These are phyloP conservation scores for Unio pictorum DNA, from an alignment of 2,888 invertebrate genomes.

Conservation along the genomic window DNA sequence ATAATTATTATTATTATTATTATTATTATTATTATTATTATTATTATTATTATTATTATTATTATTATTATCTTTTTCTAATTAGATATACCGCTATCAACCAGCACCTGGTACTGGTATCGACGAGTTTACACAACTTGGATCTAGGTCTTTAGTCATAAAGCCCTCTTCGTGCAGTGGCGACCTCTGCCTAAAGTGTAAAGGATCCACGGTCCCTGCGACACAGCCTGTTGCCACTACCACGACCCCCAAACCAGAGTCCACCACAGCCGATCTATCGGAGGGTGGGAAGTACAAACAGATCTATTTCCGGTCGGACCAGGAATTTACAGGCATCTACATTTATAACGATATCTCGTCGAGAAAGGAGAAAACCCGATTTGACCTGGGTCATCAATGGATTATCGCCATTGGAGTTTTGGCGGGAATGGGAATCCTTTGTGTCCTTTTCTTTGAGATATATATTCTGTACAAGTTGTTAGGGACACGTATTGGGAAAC, in stretches of 20 bases:
- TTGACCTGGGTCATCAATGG: constrained; percentile 76
- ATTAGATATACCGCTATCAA: constrained; percentile 19
- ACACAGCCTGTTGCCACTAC: constrained; percentile 16
- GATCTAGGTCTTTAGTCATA: constrained; percentile 1
- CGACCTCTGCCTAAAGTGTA: constrained; percentile 44
- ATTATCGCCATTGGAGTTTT: constrained; percentile 90
- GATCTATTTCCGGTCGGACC: constrained; percentile 35
- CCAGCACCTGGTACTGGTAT: constrained; percentile 5
- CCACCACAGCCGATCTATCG: constrained; percentile 28
- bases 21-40: too few species aligned
- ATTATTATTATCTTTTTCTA: constrained; percentile 1
- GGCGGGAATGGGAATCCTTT: constrained; percentile 86
- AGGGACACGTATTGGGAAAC: constrained; percentile 76
- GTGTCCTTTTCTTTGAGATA: constrained; percentile 87
- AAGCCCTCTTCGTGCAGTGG: constrained; percentile 24
- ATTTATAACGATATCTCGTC: constrained; percentile 10
- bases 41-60: too few species aligned
- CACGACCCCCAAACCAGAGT: constrained; percentile 9
- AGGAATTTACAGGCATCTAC: constrained; percentile 56
- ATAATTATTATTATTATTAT: neutral
- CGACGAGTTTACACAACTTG: too few species aligned
- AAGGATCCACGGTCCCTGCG: constrained; percentile 24
- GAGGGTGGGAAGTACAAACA: constrained; percentile 17
- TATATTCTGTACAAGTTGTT: constrained; percentile 88
- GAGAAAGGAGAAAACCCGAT: constrained; percentile 34